phyloP scores from a whole-genome alignment of 2,113 vertebrate genomes.

The Corapipo altera region DNA sequence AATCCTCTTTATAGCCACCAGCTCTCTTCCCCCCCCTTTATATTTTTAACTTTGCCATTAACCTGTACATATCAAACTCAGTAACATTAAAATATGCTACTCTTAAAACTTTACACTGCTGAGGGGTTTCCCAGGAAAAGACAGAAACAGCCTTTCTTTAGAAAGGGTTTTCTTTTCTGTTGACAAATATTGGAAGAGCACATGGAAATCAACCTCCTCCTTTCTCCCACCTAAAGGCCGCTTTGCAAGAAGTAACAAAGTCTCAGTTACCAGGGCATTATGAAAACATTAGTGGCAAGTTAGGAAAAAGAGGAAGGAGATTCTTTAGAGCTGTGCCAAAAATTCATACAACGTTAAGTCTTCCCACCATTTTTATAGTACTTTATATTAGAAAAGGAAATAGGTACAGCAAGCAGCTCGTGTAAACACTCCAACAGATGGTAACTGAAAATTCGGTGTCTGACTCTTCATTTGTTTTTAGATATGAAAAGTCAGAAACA shows the following conservation, averaged over 20 bases:
- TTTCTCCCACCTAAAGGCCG: background rate
- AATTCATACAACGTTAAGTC: background rate
- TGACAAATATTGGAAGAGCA: background rate
- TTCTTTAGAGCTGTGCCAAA: background rate
- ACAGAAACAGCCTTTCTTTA: background rate
- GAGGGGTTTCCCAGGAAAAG: background rate
- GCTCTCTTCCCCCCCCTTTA: fast-evolving
- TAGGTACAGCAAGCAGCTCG: background rate
- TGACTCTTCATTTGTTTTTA: background rate
- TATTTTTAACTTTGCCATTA: background rate
- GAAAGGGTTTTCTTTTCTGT: background rate
- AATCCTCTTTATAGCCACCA: background rate
- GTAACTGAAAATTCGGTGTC: background rate
- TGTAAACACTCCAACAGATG: background rate
- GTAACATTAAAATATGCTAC: background rate
- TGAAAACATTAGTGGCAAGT: background rate
- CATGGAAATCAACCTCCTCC: background rate
- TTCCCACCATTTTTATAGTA: background rate
- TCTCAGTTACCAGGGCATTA: background rate
- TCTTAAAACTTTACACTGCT: background rate
- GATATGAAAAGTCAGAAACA: background rate
- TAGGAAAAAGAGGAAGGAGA: background rate
- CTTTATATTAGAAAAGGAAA: background rate
- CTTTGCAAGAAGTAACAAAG: background rate
- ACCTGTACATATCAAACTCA: background rate